These are phyloP conservation scores for Idris sp. DNA, from an alignment of 1,140 invertebrate species.

Conservation along the genomic window DNA sequence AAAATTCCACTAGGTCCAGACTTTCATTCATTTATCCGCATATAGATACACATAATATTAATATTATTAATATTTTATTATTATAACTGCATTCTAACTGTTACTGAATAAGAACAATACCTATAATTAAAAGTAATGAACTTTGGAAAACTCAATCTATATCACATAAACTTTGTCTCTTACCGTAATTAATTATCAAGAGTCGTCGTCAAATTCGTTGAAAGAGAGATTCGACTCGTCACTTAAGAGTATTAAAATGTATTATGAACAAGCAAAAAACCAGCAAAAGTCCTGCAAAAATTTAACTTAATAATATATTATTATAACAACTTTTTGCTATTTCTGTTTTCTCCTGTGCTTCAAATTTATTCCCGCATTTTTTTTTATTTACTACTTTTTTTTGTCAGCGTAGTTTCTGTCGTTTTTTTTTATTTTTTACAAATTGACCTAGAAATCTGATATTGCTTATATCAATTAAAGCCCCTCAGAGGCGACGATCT, in stretches of 20 bases:
- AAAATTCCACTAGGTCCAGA: constrained; percentile 15
- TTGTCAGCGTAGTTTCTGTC: constrained; percentile 58
- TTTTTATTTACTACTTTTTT: background rate
- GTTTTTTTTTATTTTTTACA: constrained; percentile 63
- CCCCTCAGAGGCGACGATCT: constrained; percentile 77
- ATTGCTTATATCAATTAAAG: constrained; percentile 78
- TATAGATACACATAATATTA: constrained; percentile 12
- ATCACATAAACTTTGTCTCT: constrained; percentile 26
- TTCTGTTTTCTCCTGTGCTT: too few relatives aligned
- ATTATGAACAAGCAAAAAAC: too few relatives aligned
- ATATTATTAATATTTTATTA: too few relatives aligned
- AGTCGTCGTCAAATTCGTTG: constrained; percentile 70
- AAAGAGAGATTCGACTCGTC: constrained; percentile 74
- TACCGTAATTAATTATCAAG: too few relatives aligned
- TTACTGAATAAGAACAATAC: constrained; percentile 18
- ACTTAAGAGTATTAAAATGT: too few relatives aligned
- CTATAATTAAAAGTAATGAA: constrained; percentile 15
- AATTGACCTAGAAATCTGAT: constrained; percentile 79
- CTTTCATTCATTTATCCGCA: constrained; percentile 14
- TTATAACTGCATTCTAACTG: constrained; percentile 10
- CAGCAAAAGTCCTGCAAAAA: too few relatives aligned
- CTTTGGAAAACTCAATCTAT: constrained; percentile 8
- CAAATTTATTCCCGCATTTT: constrained; percentile 5
- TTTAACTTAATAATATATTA: too few relatives aligned
- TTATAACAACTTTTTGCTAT: too few relatives aligned